Evolutionary conservation across 1,140 invertebrate genomes (phyloP).

Genomic region (Brachionus koreanus): DNA sequence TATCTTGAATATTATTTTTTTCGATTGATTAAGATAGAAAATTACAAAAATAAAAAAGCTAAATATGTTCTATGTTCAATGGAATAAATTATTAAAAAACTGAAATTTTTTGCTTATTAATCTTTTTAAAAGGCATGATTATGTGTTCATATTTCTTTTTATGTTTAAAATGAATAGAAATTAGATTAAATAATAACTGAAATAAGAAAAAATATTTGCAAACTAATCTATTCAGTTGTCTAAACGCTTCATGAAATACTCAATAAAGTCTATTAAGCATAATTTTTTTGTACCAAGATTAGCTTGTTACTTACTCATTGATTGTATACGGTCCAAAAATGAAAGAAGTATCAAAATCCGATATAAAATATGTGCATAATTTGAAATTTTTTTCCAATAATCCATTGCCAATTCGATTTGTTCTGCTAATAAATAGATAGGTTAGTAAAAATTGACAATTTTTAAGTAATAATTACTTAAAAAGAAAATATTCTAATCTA

Average conservation of each 20-base stretch:
- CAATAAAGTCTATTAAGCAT: neutral
- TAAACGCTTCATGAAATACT: neutral
- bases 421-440: neutral
- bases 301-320: constrained; percentile 11
- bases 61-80: neutral
- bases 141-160: constrained; percentile 14
- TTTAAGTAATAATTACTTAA: neutral
- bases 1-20: neutral
- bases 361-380: constrained; percentile 24
- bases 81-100: neutral
- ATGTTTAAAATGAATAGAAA: neutral
- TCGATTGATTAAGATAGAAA: neutral
- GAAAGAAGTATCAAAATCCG: neutral
- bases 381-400: neutral
- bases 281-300: neutral
- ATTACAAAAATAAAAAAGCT: constrained; percentile 3
- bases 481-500: neutral
- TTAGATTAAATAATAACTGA: neutral
- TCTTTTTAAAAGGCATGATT: neutral
- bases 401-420: neutral
- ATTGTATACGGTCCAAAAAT: neutral
- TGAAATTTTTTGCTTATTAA: neutral
- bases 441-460: neutral
- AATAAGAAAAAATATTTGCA: constrained; percentile 5
- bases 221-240: neutral